These are phyloP conservation scores for Aleiodes alternator DNA, from an alignment of 2,888 invertebrate genomes.

Conservation along the genomic window DNA sequence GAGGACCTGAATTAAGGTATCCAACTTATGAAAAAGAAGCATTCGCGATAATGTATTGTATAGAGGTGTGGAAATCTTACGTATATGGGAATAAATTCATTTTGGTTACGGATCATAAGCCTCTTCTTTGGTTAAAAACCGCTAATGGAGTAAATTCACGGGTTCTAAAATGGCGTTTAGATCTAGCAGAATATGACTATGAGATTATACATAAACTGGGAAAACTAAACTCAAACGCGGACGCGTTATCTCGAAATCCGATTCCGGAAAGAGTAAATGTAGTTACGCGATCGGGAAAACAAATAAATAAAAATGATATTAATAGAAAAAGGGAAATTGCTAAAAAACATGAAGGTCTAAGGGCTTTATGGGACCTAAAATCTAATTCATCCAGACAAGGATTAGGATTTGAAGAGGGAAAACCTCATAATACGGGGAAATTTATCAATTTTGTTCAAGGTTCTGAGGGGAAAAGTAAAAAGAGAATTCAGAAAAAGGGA, in stretches of 20 bases:
- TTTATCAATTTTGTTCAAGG: too few species aligned
- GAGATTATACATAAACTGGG: slow-evolving; percentile 33
- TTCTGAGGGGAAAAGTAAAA: too few species aligned
- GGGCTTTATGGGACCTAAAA: not conserved
- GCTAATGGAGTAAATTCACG: not conserved
- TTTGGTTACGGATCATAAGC: slow-evolving; percentile 37
- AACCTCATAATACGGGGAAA: too few species aligned
- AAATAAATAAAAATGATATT: not conserved
- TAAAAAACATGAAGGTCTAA: not conserved
- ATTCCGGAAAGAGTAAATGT: slow-evolving; percentile 11
- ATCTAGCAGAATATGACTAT: slow-evolving; percentile 27
- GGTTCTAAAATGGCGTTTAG: slow-evolving; percentile 13
- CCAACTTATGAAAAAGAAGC: slow-evolving; percentile 41
- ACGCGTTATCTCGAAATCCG: slow-evolving; percentile 40
- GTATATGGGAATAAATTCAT: slow-evolving; percentile 37
- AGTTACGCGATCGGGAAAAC: slow-evolving; percentile 11
- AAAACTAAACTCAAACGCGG: slow-evolving; percentile 30
- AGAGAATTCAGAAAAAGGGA: too few species aligned
- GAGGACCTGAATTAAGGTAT: slow-evolving; percentile 16
- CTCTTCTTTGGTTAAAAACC: not conserved
- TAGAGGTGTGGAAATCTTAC: slow-evolving; percentile 36
- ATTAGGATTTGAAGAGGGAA: too few species aligned
- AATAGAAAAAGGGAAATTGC: not conserved
- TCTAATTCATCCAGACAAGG: not conserved
- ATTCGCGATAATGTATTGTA: slow-evolving; percentile 25